phyloP scores from a whole-genome alignment of 2,888 invertebrate species.

The Cepaea hortensis region DNA sequence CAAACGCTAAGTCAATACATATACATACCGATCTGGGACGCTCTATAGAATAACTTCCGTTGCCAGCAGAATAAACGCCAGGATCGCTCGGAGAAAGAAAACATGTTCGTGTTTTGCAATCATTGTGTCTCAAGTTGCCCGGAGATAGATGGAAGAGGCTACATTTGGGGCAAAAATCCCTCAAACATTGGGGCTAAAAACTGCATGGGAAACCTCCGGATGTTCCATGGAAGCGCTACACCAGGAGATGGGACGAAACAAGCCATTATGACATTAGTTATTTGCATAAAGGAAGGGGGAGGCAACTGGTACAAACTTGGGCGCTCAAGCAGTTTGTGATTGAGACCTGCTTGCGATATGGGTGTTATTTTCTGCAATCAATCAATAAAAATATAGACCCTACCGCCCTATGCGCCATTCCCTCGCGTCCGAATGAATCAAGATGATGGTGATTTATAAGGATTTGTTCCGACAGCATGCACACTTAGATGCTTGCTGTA shows the following conservation, averaged over 20 bases:
- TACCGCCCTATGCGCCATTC: neutral
- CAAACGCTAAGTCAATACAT: too few species aligned
- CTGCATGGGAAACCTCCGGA: neutral
- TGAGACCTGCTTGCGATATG: neutral
- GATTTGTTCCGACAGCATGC: slow-evolving; percentile 17
- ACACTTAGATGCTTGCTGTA: neutral
- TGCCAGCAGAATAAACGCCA: too few species aligned
- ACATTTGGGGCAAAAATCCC: too few species aligned
- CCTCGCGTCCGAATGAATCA: neutral
- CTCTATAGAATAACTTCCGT: too few species aligned
- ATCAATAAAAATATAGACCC: slow-evolving; percentile 5
- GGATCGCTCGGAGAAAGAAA: too few species aligned
- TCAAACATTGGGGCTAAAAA: neutral
- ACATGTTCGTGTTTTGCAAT: too few species aligned
- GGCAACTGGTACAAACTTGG: neutral
- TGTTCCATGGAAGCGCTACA: neutral
- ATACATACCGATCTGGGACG: too few species aligned
- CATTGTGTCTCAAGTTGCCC: too few species aligned
- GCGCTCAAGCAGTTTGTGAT: neutral
- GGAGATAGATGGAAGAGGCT: too few species aligned
- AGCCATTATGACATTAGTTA: too few species aligned
- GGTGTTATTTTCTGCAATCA: slow-evolving; percentile 16
- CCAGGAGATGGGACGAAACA: neutral
- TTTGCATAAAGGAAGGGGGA: neutral
- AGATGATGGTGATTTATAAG: slow-evolving; percentile 14